Percentiles rank a stretch among this genome's conserved stretches.
These are phyloP conservation scores for Heliconius himera DNA, from an alignment of 1,140 invertebrate species.

Conservation along the genomic window DNA sequence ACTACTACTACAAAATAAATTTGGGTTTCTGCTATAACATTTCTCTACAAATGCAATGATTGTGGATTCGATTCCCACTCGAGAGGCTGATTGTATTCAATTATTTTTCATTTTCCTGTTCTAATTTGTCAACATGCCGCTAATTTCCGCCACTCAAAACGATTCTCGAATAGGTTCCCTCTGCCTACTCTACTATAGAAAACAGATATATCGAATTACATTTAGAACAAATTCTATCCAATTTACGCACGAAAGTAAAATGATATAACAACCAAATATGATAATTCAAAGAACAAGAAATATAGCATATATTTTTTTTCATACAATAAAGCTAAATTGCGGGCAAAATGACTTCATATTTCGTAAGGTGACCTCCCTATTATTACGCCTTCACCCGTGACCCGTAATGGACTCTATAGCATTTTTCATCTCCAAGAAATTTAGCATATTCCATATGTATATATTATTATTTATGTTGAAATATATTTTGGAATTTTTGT, in stretches of 20 bases:
- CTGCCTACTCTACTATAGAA: too few relatives aligned
- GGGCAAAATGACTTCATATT: slow-evolving; percentile 42
- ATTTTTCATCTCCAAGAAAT: slow-evolving; percentile 57
- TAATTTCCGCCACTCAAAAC: too few relatives aligned
- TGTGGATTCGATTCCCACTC: too few relatives aligned
- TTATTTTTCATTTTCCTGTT: too few relatives aligned
- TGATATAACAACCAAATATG: not conserved
- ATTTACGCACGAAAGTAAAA: not conserved
- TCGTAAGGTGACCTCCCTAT: slow-evolving; percentile 50
- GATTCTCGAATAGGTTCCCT: too few relatives aligned
- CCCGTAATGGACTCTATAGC: slow-evolving; percentile 51
- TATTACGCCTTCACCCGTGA: slow-evolving; percentile 46
- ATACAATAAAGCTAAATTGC: slow-evolving; percentile 35
- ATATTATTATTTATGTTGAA: slow-evolving; percentile 41
- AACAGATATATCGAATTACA: too few relatives aligned
- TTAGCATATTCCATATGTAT: slow-evolving; percentile 45
- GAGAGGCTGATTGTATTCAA: too few relatives aligned
- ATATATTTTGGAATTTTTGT: not conserved
- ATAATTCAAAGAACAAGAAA: slow-evolving; percentile 23
- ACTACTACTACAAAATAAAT: too few relatives aligned
- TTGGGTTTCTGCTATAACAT: too few relatives aligned
- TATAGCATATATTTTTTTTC: slow-evolving; percentile 3
- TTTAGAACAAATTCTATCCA: not conserved
- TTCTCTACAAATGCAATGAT: too few relatives aligned
- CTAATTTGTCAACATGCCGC: too few relatives aligned